phyloP scores from a whole-genome alignment of 2,888 invertebrate species.

The Microctonus hyperodae region DNA sequence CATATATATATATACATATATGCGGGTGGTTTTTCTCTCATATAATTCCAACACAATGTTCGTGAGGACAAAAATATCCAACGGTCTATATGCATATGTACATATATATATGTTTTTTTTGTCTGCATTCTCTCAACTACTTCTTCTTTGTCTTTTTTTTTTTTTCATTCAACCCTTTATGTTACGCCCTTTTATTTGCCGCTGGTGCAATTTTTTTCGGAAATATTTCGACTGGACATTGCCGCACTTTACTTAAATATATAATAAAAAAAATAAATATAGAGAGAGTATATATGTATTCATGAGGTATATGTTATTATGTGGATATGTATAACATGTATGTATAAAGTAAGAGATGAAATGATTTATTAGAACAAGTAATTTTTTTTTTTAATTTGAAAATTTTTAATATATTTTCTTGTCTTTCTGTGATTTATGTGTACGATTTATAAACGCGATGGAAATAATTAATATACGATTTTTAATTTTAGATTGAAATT shows the following conservation, averaged over 20 bases:
- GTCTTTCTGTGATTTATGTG: too few relatives aligned
- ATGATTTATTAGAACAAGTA: too few relatives aligned
- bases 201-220: conserved; percentile 22
- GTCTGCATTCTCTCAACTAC: conserved; percentile 3
- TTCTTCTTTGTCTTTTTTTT: conserved; percentile 1
- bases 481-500: too few relatives aligned
- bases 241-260: conserved; percentile 22
- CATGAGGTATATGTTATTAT: too few relatives aligned
- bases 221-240: conserved; percentile 22
- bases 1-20: neutral
- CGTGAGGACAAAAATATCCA: neutral
- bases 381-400: too few relatives aligned
- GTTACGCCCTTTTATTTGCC: neutral
- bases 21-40: neutral
- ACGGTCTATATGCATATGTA: neutral
- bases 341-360: too few relatives aligned
- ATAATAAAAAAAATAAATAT: neutral
- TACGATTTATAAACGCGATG: too few relatives aligned
- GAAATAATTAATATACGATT: too few relatives aligned
- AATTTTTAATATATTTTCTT: too few relatives aligned
- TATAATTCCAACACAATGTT: neutral
- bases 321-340: too few relatives aligned
- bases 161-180: neutral
- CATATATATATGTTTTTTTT: conserved; percentile 13
- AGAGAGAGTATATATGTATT: too few relatives aligned